Conservation (phyloP, 2,888 invertebrate species). For the Aleiodes testaceus region DNA sequence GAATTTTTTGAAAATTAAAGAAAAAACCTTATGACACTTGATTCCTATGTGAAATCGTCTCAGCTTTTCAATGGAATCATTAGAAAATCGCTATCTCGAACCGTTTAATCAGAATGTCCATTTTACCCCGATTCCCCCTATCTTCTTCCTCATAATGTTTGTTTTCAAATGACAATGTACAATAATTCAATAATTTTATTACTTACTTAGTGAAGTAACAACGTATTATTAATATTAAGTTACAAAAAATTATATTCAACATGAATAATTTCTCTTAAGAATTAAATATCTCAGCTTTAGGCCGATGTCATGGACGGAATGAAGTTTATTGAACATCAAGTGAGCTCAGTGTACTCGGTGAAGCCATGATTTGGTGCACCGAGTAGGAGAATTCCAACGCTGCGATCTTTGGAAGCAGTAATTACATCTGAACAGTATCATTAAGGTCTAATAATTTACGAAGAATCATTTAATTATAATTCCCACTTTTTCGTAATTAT, state of each 20-base stretch:
- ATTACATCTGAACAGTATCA: slow-evolving; percentile 67
- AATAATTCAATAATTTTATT: slow-evolving; percentile 48
- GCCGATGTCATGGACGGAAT: slow-evolving; percentile 42
- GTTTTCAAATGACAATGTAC: slow-evolving; percentile 50
- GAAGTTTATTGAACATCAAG: slow-evolving; percentile 63
- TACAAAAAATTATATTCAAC: slow-evolving; percentile 34
- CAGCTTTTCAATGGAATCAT: too few species aligned
- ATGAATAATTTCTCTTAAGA: slow-evolving; percentile 31
- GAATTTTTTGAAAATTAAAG: too few species aligned
- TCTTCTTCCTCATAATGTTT: too few species aligned
- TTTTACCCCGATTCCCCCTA: too few species aligned
- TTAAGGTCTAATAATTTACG: slow-evolving; percentile 29
- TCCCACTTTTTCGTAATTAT: neutral
- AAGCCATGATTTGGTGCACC: slow-evolving; percentile 74
- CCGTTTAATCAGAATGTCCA: too few species aligned
- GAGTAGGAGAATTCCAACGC: slow-evolving; percentile 72
- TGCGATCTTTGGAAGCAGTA: slow-evolving; percentile 73
- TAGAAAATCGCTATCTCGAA: too few species aligned
- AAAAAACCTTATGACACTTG: too few species aligned
- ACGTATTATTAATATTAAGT: slow-evolving; percentile 28
- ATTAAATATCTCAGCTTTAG: slow-evolving; percentile 28
- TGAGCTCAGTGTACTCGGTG: slow-evolving; percentile 73
- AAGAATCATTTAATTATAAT: neutral
- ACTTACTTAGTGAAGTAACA: slow-evolving; percentile 12
- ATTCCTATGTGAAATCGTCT: too few species aligned